Base-by-base conservation (phyloP, 1,140 invertebrate genomes). In the Drosophila pectinifera region DNA sequence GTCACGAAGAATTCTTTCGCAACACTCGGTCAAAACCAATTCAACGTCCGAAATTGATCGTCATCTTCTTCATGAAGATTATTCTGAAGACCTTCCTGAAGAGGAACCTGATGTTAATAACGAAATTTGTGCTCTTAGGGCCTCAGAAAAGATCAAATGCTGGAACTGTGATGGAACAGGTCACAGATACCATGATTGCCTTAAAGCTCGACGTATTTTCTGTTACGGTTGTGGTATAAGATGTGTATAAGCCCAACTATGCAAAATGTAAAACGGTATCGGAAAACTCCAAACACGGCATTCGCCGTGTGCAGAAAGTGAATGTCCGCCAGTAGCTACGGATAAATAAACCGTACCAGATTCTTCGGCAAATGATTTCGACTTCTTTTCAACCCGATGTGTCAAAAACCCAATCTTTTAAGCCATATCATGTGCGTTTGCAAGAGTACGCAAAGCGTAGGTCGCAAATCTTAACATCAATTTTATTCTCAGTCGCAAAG, bases 361-460 rank as follows among this genome's bases (percentile, higher is more conserved):
- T 24, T 10, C 26, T 18, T 1, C 42, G 20, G 41, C 39, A 58
- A 14, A 1, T 28, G 56, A 14, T 7, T 5, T 10, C 45, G 20
- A 18, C 55, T 13, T 28, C 5, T 22, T 1, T 4, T 18, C 3
- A 34, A 34, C 10, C 28, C 16, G 16, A 24, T 22, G 3, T 41
- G 38, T 4, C 41, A 11, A 34, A 3, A 13, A 14, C 28, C 10
- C 6, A 5, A 51, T 11, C 8, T 8, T 68, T 59, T 22, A 67
- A 68, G 3, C 72, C 63, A 24, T 74, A 61, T 31, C 42, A 73
- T 8, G 2, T 56, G 2, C 63, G 56, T 4, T 31, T 49, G 11
- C 14, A 45, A 14, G 49, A 73, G 3, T 67, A 67, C 26, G 1
- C 38, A 13, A 54, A 59, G 11, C 39, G 18, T 7, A 53, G 36